Conservation (phyloP, 2,797 vertebrate genomes). For the Carapus acus region DNA sequence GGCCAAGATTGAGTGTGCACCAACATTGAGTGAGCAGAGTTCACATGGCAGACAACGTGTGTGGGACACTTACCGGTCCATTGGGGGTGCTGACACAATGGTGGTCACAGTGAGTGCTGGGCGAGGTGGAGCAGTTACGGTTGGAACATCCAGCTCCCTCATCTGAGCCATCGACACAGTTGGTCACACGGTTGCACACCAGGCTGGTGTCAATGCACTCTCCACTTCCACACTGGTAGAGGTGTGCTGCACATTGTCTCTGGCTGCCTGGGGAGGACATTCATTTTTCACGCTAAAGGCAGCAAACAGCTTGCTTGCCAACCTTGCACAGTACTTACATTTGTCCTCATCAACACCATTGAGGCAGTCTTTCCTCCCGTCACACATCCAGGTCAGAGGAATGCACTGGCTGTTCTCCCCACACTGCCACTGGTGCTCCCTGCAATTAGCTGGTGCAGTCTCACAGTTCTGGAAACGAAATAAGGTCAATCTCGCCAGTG, state of each 20-base stretch:
- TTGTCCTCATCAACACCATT: conserved; percentile 78
- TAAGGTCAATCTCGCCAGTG: not conserved
- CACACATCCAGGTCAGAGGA: conserved; percentile 81
- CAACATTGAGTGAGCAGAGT: too few species aligned
- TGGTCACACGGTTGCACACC: conserved; percentile 72
- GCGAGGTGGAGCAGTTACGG: conserved; percentile 61
- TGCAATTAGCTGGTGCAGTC: conserved; percentile 51
- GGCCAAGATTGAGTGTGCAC: too few species aligned
- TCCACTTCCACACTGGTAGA: conserved; percentile 73
- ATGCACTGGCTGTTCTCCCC: conserved; percentile 70
- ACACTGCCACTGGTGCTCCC: conserved; percentile 77
- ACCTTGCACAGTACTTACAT: conserved; percentile 61
- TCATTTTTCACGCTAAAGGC: not conserved
- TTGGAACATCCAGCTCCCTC: conserved; percentile 73
- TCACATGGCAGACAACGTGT: not conserved
- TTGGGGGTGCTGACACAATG: conserved; percentile 76
- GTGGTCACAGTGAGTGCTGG: conserved; percentile 65
- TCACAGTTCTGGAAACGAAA: conserved; percentile 69
- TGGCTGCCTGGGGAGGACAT: conserved; percentile 63
- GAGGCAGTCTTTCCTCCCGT: conserved; percentile 76
- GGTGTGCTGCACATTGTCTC: conserved; percentile 64
- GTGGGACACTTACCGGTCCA: conserved; percentile 75
- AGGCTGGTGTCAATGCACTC: conserved; percentile 71
- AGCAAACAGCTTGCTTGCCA: too few species aligned
- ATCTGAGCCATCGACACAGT: conserved; percentile 80